These are phyloP conservation scores for Percopsis transmontana DNA, from an alignment of 2,113 vertebrate genomes.

Conservation along the genomic window DNA sequence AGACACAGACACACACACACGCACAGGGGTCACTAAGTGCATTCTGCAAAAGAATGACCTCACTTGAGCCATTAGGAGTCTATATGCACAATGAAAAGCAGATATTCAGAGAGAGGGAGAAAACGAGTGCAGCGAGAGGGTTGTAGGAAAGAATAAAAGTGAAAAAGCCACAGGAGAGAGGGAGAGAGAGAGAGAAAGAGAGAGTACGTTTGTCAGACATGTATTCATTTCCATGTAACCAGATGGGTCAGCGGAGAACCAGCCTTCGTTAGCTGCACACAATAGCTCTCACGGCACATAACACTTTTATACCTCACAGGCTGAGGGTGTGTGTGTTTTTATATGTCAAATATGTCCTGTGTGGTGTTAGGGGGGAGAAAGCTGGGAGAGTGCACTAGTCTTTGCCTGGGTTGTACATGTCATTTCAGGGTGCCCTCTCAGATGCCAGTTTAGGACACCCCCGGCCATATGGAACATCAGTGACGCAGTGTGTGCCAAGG, in stretches of 20 bases:
- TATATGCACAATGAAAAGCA: slow-evolving; percentile 72
- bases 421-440: too few species aligned
- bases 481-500: too few species aligned
- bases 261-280: slow-evolving; percentile 44
- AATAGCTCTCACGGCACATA: slow-evolving; percentile 39
- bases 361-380: not conserved
- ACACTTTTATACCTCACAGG: slow-evolving; percentile 17
- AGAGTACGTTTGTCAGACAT: slow-evolving; percentile 53
- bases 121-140: not conserved
- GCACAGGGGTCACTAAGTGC: slow-evolving; percentile 62
- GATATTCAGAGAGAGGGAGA: slow-evolving; percentile 39
- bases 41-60: slow-evolving; percentile 70
- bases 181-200: not conserved
- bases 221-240: slow-evolving; percentile 61
- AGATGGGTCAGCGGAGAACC: slow-evolving; percentile 53
- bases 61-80: slow-evolving; percentile 70
- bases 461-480: too few species aligned
- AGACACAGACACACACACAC: slow-evolving; percentile 10
- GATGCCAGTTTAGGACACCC: too few species aligned
- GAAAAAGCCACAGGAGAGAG: not conserved
- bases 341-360: not conserved
- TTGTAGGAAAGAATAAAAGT: slow-evolving; percentile 7
- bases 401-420: not conserved
- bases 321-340: not conserved
- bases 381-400: not conserved